Evolutionary conservation across 2,113 vertebrate genomes (phyloP), one percentile per base, ranked within the genome.

Genomic region (Scortum barcoo): DNA sequence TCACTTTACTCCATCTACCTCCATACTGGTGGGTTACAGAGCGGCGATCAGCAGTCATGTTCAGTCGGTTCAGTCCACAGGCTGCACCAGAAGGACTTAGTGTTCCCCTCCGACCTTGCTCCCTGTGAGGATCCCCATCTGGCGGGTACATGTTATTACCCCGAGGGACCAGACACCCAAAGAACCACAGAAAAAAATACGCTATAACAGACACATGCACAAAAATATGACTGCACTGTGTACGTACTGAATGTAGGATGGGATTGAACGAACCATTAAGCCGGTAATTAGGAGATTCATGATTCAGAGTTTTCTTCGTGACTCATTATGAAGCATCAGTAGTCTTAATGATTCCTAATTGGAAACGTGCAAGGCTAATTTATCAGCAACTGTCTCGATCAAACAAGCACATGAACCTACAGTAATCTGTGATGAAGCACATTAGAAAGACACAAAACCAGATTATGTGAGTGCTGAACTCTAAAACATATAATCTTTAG

Each of bases 291-390:
- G 30, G 17, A 42, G 71, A n/a, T n/a, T n/a, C n/a, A 28, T 30
- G 16, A 63, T 48, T 60, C 56, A n/a, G 0, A 8, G 48, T 54
- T 48, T 19, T 44, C n/a, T 54, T 53, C 11, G 28, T 48, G 40
- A 67, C 33, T 61, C 20, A 58, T 77, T 50, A 50, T 38, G 22
- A 62, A 57, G 56, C 11, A 7, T 60, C 67, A 78, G 46, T 71
- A 54, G 22, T 36, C 13, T n/a, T 81, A 78, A 84, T 74, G 71
- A 68, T 28, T 54, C 33, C 28, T 60, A 75, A 81, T 62, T 74
- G 30, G 53, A 60, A 53, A 51, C 19, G 12, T 56, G 22, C 6
- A 48, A 2, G 24, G 44, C 24, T 26, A 51, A 74, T 77, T 81
- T 24, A 68, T 70, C 62, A 67, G 30, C 46, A 46, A 46, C 36